Evolutionary conservation across 2,113 vertebrate species (phyloP), one percentile per base, ranked within the genome.

Genomic region (Nycticorax nycticorax): DNA sequence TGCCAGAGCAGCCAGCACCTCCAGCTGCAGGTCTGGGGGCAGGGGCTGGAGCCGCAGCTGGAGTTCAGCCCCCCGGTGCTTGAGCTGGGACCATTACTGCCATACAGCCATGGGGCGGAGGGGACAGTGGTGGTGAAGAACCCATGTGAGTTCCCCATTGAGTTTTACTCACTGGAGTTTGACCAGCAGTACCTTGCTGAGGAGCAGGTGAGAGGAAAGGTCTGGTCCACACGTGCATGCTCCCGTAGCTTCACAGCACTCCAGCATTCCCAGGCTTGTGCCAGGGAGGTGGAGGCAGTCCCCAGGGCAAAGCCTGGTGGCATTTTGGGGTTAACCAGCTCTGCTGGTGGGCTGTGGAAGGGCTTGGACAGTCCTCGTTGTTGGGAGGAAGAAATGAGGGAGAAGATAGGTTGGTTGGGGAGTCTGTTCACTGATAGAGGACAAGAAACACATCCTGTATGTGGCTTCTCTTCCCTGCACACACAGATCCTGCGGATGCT

Each of bases 131-230:
- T 94, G 7, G 98, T 99, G 89, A 98, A 77, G 91, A 99, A 99
- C 93, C 98, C 98, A 1, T 99, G 99, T 73, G 83, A 96, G 43
- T 99, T 99, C 87, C 99, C 99, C 43, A 93, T 99, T 5, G 99
- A 99, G 93, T 99, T 99, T 95, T 99, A 99, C 96, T 99, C 98
- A 0, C 73, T 99, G 94, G 99, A 99, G 69, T 98, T 98, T 12
- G 99, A 99, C 94, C 98, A 97, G 45, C 98, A 99, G 56, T 99
- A 99, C 90, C 94, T 98, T 30, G 80, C 98, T 52, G 99, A 99
- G 82, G 99, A 99, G 82, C 97, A 98, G 99, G 99, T 99, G 87
- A 98, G 84, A 50, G 32, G 60, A 85, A 13, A 45, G 22, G 3
- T 64, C 67, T 41, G 24, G 17, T 55, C 48, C 33, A 19, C 8